phyloP scores from a whole-genome alignment of 2,113 vertebrate genomes.

The Rhegmatorhina hoffmannsi region DNA sequence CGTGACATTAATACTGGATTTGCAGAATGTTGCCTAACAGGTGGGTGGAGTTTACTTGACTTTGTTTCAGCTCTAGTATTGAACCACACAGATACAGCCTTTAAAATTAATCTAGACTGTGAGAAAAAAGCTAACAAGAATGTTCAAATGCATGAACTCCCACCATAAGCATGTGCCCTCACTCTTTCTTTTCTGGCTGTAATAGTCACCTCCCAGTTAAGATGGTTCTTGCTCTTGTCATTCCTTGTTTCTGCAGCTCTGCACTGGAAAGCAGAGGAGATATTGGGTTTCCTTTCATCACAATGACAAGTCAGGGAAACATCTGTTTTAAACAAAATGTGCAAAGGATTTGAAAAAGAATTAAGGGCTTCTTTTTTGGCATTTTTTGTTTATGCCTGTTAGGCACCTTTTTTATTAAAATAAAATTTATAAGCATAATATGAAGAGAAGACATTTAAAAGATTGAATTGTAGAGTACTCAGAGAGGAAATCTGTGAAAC shows the following conservation, averaged over 20 bases:
- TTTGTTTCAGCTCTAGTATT: slow-evolving; percentile 5
- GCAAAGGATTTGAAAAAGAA: slow-evolving; percentile 47
- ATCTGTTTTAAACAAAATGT: slow-evolving; percentile 68
- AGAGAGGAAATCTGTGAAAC: slow-evolving; percentile 43
- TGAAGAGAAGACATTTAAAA: slow-evolving; percentile 44
- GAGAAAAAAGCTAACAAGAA: slow-evolving; percentile 22
- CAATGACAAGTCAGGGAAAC: slow-evolving; percentile 55
- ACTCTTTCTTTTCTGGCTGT: neutral
- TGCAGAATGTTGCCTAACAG: slow-evolving; percentile 43
- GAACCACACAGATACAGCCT: slow-evolving; percentile 8
- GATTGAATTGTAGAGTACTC: slow-evolving; percentile 23
- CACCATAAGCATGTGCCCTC: neutral
- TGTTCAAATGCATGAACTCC: neutral
- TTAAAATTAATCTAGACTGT: slow-evolving; percentile 31
- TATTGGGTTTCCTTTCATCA: slow-evolving; percentile 62
- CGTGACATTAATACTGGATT: slow-evolving; percentile 47
- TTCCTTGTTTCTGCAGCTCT: slow-evolving; percentile 50
- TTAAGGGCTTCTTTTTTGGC: neutral
- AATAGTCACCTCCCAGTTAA: neutral
- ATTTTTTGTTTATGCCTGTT: slow-evolving; percentile 60
- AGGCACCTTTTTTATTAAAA: slow-evolving; percentile 75
- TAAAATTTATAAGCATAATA: slow-evolving; percentile 73
- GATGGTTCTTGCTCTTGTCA: neutral
- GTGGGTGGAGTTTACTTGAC: slow-evolving; percentile 59
- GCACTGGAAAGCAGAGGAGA: slow-evolving; percentile 30